Conservation (phyloP, 2,797 vertebrate genomes). For the Acrossocheilus fasciatus region DNA sequence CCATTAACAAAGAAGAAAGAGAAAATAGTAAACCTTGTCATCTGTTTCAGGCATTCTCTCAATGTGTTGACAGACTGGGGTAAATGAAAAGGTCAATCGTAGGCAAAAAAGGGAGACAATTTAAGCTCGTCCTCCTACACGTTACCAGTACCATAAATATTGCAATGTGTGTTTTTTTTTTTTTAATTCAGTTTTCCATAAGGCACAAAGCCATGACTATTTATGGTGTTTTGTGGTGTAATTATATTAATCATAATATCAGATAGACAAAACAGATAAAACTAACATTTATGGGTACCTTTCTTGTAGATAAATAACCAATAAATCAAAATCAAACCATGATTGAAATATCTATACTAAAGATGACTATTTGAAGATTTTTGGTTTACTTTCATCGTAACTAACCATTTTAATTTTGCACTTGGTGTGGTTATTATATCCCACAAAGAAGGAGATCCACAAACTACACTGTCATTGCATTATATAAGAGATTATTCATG, state of each 20-base stretch:
- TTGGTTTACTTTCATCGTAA: neutral
- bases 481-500: neutral
- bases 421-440: neutral
- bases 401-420: neutral
- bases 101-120: neutral
- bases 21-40: neutral
- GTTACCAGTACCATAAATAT: neutral
- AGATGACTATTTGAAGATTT: neutral
- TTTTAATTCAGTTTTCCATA: neutral
- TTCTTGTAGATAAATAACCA: neutral
- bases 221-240: neutral
- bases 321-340: neutral
- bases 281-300: neutral
- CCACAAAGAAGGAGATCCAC: slow-evolving; percentile 14
- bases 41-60: neutral
- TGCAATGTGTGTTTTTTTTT: neutral
- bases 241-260: neutral
- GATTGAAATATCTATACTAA: neutral
- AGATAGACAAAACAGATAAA: neutral
- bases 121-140: neutral
- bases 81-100: neutral
- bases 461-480: neutral
- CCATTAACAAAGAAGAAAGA: neutral
- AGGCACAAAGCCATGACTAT: neutral
- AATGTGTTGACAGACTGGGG: neutral